Evolutionary conservation across 2,113 vertebrate species (phyloP).

Genomic region (Chlamydotis undulata): DNA sequence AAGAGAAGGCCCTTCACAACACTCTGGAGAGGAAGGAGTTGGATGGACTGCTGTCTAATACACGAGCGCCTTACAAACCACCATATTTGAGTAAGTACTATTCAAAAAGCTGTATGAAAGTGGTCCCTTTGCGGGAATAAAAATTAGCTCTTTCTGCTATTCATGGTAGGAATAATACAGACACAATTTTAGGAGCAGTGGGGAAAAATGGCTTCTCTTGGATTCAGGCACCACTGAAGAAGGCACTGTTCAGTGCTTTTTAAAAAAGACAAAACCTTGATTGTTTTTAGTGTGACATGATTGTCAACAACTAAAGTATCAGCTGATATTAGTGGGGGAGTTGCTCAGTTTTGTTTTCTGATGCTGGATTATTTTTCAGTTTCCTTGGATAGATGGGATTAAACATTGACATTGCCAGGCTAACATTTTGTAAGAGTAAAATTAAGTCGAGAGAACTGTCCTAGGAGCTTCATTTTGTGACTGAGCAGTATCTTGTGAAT

Average conservation of each 20-base stretch:
- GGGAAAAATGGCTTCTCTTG: neutral
- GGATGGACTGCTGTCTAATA: slow-evolving; percentile 92
- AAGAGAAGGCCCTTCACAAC: slow-evolving; percentile 94
- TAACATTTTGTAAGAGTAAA: neutral
- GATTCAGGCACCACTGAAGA: neutral
- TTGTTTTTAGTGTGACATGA: neutral
- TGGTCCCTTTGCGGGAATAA: slow-evolving; percentile 40
- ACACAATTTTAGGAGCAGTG: neutral
- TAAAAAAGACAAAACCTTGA: neutral
- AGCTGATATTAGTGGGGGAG: neutral
- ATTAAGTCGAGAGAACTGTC: neutral
- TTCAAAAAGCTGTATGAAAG: neutral
- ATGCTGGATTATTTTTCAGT: slow-evolving; percentile 19
- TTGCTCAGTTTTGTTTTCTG: neutral
- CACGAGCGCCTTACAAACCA: slow-evolving; percentile 93
- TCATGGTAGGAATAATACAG: neutral
- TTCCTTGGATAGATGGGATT: neutral
- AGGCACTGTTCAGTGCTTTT: neutral
- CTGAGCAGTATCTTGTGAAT: neutral
- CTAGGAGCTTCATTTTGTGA: neutral
- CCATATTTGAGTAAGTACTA: slow-evolving; percentile 95
- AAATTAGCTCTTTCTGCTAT: neutral
- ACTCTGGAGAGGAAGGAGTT: slow-evolving; percentile 93
- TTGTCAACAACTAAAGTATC: neutral
- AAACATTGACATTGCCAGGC: neutral